These are phyloP conservation scores for Lasioglossum pauxillum DNA, from an alignment of 2,888 invertebrate genomes.

Conservation along the genomic window DNA sequence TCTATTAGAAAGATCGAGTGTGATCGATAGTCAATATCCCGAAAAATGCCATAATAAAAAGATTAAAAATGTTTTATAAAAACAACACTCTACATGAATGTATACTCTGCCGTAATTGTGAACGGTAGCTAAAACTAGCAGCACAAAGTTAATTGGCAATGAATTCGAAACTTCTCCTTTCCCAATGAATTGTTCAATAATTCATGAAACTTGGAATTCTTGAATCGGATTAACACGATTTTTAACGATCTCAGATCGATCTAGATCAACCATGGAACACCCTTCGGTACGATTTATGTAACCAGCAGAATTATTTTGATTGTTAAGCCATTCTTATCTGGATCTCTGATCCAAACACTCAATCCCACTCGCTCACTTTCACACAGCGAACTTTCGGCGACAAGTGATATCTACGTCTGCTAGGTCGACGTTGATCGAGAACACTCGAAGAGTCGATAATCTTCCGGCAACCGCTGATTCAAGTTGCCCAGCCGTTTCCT, in stretches of 20 bases:
- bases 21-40: background rate
- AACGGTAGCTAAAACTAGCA: too few species aligned
- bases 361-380: background rate
- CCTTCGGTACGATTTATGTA: background rate
- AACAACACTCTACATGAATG: too few species aligned
- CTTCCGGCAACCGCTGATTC: conserved; percentile 18
- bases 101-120: too few species aligned
- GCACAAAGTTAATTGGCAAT: background rate
- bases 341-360: too few species aligned
- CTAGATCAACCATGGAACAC: background rate
- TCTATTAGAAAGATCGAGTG: background rate
- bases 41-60: background rate
- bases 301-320: too few species aligned
- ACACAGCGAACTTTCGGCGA: background rate
- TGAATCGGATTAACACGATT: background rate
- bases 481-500: conserved; percentile 1
- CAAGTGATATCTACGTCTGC: background rate
- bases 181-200: background rate
- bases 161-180: background rate
- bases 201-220: background rate
- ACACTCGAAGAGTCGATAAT: conserved; percentile 4
- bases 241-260: background rate
- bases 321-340: background rate
- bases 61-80: too few species aligned
- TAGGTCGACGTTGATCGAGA: conserved; percentile 3